Evolutionary conservation across 30 jellyfish, hydroid and myxozoan species (phyloP).

Genomic region (Turritopsis dohrnii): DNA sequence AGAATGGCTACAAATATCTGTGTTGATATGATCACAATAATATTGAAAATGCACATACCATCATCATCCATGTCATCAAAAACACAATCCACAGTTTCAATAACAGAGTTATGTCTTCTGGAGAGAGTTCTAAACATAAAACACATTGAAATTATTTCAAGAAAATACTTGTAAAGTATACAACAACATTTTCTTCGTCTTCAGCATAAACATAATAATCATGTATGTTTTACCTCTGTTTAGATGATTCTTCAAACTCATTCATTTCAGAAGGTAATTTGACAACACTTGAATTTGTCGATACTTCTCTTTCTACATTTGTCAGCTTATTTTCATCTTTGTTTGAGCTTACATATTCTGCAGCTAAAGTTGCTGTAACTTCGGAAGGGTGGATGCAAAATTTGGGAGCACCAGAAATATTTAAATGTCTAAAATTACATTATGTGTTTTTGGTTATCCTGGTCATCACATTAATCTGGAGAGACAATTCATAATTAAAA

Average conservation of each 20-base stretch:
- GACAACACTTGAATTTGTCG: background rate
- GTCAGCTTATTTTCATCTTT: background rate
- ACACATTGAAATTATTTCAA: background rate
- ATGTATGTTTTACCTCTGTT: background rate
- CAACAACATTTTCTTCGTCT: too few species aligned
- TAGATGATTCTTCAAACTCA: background rate
- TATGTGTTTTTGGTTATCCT: too few species aligned
- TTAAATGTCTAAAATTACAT: background rate
- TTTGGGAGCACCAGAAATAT: conserved; percentile 9
- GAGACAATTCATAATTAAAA: background rate
- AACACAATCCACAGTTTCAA: background rate
- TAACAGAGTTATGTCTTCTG: background rate
- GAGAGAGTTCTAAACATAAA: background rate
- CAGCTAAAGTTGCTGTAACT: background rate
- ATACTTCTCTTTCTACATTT: background rate
- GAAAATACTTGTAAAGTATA: too few species aligned
- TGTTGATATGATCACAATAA: too few species aligned
- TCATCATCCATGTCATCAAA: background rate
- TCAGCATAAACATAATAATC: background rate
- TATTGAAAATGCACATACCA: too few species aligned
- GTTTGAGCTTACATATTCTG: background rate
- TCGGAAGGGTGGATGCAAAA: background rate
- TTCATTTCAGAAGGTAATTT: background rate
- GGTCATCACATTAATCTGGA: too few species aligned
- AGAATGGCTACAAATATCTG: too few species aligned